phyloP scores from a whole-genome alignment of 2,113 vertebrate species.

The Amphiprion percula region DNA sequence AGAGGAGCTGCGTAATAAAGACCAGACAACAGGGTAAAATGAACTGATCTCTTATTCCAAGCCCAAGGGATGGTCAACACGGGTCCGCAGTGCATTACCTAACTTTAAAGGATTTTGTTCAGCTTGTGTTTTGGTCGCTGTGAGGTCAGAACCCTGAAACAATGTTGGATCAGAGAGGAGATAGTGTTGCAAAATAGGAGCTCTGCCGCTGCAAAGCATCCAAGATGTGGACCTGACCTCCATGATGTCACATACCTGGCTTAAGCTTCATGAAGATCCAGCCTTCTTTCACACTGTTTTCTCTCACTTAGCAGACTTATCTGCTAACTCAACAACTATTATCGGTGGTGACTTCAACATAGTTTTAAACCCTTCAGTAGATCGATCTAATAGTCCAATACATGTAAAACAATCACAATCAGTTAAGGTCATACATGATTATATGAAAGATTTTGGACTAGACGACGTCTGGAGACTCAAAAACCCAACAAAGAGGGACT shows the following conservation, averaged over 20 bases:
- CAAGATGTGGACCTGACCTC: conserved; percentile 45
- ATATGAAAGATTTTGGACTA: no score
- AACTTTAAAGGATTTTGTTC: conserved; percentile 67
- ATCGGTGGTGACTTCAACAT: no score
- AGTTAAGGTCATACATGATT: no score
- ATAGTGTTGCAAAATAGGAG: conserved; percentile 72
- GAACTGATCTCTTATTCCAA: conserved; percentile 64
- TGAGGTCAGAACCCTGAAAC: conserved; percentile 65
- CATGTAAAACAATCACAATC: no score
- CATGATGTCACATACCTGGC: conserved; percentile 65
- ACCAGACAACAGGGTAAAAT: conserved; percentile 71
- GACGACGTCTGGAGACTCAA: no score
- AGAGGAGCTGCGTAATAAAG: conserved; percentile 68
- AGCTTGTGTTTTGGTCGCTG: conserved; percentile 68
- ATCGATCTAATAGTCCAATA: no score
- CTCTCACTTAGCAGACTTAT: no score
- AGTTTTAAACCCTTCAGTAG: no score
- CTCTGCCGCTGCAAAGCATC: conserved; percentile 44
- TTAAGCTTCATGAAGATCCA: no score
- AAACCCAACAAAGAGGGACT: no score
- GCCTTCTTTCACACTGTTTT: no score
- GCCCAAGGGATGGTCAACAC: conserved; percentile 72
- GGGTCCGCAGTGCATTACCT: conserved; percentile 69
- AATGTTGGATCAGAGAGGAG: conserved; percentile 60
- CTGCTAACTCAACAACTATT: no score